Conservation (phyloP, 1,140 invertebrate species). For the Lepidurus arcticus region DNA sequence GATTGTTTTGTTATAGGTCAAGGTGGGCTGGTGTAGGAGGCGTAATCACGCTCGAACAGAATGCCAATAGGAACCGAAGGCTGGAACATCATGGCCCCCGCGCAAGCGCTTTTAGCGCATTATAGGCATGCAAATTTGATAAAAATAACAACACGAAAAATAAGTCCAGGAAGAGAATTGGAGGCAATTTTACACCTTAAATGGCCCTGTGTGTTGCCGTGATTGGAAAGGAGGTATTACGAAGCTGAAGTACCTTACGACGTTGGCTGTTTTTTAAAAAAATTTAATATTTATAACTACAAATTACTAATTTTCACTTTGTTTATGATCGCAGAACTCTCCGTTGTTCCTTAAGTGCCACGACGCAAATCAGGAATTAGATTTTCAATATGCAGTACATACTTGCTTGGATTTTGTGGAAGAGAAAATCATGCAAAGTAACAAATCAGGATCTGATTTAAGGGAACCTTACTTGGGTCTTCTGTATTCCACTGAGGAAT, state of each 20-base stretch:
- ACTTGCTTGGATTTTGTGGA: slow-evolving; percentile 91
- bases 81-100: too few species aligned
- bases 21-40: too few species aligned
- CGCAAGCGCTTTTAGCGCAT: too few species aligned
- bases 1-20: background rate
- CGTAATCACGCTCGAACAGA: too few species aligned
- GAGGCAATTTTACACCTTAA: background rate
- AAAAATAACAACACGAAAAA: too few species aligned
- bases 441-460: slow-evolving; percentile 49
- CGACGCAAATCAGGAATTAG: slow-evolving; percentile 65
- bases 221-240: slow-evolving; percentile 34
- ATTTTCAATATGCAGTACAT: slow-evolving; percentile 88
- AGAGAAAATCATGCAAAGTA: slow-evolving; percentile 62
- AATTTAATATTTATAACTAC: background rate
- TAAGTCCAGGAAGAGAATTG: too few species aligned
- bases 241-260: background rate
- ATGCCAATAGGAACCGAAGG: too few species aligned
- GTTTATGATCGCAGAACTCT: slow-evolving; percentile 61
- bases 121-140: too few species aligned
- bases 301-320: slow-evolving; percentile 41
- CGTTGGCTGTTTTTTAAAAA: background rate
- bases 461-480: slow-evolving; percentile 86
- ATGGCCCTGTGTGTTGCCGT: slow-evolving; percentile 31
- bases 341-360: slow-evolving; percentile 78
- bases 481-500: slow-evolving; percentile 90